Conservation (phyloP, 1,140 invertebrate species). For the Zeugodacus cucurbitae region DNA sequence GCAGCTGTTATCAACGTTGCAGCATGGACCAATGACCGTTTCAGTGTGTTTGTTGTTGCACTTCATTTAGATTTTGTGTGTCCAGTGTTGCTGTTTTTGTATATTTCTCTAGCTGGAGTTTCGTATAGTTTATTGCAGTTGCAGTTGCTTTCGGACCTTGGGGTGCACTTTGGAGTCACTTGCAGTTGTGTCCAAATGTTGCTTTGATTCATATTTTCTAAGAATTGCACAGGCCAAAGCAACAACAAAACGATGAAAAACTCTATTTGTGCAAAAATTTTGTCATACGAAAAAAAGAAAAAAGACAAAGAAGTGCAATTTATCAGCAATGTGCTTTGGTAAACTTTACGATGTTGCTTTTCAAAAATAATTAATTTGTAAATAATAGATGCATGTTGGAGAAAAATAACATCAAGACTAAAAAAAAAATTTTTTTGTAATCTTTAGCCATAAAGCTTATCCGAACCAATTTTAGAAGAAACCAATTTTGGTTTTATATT, state of each 20-base stretch:
- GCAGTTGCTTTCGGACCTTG: neutral
- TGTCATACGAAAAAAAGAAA: neutral
- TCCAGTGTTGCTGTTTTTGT: neutral
- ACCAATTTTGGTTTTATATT: too few relatives aligned
- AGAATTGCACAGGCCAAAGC: neutral
- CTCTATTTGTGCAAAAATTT: too few relatives aligned
- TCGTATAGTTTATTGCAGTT: neutral
- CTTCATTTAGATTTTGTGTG: neutral
- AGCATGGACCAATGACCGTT: neutral
- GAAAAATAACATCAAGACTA: too few relatives aligned
- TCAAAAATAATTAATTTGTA: too few relatives aligned
- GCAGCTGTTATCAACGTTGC: neutral
- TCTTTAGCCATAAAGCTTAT: too few relatives aligned
- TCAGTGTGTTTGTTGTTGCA: neutral
- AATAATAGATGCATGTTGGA: too few relatives aligned
- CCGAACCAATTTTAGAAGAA: too few relatives aligned
- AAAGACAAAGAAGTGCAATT: too few relatives aligned
- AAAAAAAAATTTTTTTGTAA: too few relatives aligned
- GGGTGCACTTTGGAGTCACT: slow-evolving; percentile 23
- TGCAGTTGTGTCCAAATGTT: neutral
- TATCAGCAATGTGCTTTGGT: neutral
- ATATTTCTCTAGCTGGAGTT: neutral
- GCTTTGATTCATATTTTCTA: neutral
- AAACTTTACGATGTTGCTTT: neutral
- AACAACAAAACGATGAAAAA: neutral